phyloP scores from a whole-genome alignment of 2,113 vertebrate species.

The Opisthocomus hoazin region DNA sequence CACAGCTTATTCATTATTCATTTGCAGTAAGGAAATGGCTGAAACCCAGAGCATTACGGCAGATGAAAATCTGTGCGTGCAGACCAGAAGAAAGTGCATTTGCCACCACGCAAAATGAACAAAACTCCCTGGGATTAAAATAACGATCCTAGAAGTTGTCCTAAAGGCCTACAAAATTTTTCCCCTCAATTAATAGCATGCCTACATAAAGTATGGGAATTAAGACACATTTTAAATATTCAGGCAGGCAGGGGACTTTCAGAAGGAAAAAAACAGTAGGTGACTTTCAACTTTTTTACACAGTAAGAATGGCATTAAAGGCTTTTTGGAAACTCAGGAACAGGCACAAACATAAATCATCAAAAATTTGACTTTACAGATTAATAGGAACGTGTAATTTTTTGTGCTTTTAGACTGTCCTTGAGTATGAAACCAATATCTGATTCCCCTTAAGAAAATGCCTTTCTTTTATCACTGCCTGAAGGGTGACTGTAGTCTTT shows the following conservation, averaged over 20 bases:
- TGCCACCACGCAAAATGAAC: background rate
- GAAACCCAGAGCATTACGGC: slow-evolving; percentile 39
- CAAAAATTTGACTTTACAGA: background rate
- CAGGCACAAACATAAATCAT: background rate
- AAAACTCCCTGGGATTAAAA: background rate
- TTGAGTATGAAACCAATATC: background rate
- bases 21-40: slow-evolving; percentile 64
- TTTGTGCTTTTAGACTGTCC: background rate
- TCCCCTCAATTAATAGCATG: background rate
- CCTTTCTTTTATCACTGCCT: background rate
- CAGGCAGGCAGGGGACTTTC: background rate
- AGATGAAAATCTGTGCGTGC: background rate
- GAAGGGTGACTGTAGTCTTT: background rate
- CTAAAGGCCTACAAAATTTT: background rate
- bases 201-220: background rate
- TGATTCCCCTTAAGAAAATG: background rate
- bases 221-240: background rate
- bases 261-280: background rate
- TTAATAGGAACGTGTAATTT: background rate
- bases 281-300: background rate
- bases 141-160: background rate
- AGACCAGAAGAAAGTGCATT: background rate
- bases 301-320: background rate
- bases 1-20: slow-evolving; percentile 75
- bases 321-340: background rate